Evolutionary conservation across 2,888 invertebrate genomes (phyloP).

Genomic region (Acanthosoma haemorrhoidale): DNA sequence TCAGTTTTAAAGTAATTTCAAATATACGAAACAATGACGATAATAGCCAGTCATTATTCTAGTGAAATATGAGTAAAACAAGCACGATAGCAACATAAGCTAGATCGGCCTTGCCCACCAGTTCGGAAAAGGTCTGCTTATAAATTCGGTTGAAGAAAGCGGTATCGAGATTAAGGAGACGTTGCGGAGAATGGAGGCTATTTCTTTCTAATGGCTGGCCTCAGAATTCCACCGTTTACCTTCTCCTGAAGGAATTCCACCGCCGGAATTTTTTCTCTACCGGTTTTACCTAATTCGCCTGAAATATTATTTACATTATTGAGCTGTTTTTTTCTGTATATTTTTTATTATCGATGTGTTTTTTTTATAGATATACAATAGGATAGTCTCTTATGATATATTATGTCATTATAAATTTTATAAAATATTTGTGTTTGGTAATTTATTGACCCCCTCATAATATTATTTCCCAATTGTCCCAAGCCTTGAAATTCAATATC

Average conservation of each 20-base stretch:
- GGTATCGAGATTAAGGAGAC: slow-evolving; percentile 14
- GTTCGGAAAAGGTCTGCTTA: background rate
- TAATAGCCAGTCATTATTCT: too few species aligned
- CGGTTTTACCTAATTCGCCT: background rate
- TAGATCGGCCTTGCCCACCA: too few species aligned
- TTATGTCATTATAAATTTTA: too few species aligned
- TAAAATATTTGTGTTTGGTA: too few species aligned
- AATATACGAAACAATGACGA: too few species aligned
- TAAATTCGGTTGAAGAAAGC: slow-evolving; percentile 7
- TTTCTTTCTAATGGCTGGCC: slow-evolving; percentile 5
- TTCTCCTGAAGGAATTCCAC: background rate
- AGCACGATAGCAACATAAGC: background rate
- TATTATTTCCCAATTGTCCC: too few species aligned
- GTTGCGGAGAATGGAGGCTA: slow-evolving; percentile 8
- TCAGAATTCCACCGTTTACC: slow-evolving; percentile 1
- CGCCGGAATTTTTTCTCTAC: background rate
- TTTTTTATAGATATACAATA: too few species aligned
- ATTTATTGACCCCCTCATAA: too few species aligned
- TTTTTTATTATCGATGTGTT: background rate
- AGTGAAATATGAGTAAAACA: background rate
- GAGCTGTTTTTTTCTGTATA: background rate
- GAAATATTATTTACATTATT: background rate
- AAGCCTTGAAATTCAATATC: too few species aligned
- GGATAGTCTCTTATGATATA: too few species aligned
- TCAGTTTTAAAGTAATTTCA: too few species aligned